phyloP scores from a whole-genome alignment of 1,140 invertebrate species.

The Drosophila mayri region DNA sequence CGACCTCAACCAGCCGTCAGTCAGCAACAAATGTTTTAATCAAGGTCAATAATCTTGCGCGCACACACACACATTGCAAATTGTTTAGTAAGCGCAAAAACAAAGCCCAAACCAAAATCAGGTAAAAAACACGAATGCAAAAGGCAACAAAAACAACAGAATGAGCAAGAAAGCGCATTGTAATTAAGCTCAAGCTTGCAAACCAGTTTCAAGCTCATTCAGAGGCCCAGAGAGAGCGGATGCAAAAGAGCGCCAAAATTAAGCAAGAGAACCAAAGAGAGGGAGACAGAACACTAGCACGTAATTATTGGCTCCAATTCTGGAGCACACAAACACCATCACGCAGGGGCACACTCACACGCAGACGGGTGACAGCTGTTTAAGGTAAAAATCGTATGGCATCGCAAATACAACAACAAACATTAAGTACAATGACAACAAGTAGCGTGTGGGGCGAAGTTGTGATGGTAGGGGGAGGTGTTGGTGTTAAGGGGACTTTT shows the following conservation, averaged over 20 bases:
- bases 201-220: constrained; percentile 67
- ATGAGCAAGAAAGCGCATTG: constrained; percentile 64
- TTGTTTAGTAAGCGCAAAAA: constrained; percentile 65
- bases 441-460: constrained; percentile 38
- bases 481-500: neutral
- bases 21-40: constrained; percentile 64
- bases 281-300: constrained; percentile 24
- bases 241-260: constrained; percentile 7
- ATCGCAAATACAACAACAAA: constrained; percentile 40
- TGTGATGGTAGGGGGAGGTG: neutral
- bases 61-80: constrained; percentile 52
- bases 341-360: constrained; percentile 22
- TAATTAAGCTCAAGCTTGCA: constrained; percentile 73
- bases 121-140: constrained; percentile 69
- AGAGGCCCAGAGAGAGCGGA: constrained; percentile 13
- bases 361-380: constrained; percentile 73
- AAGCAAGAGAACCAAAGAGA: constrained; percentile 16
- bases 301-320: constrained; percentile 60
- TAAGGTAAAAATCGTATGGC: constrained; percentile 65
- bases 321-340: constrained; percentile 43
- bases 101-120: constrained; percentile 46
- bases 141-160: constrained; percentile 61
- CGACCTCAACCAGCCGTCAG: constrained; percentile 12
- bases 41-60: constrained; percentile 79
- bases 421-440: constrained; percentile 59